Evolutionary conservation across 2,797 vertebrate species (phyloP), one percentile per base, ranked within the genome.

Genomic region (Molossus alvarezi): DNA sequence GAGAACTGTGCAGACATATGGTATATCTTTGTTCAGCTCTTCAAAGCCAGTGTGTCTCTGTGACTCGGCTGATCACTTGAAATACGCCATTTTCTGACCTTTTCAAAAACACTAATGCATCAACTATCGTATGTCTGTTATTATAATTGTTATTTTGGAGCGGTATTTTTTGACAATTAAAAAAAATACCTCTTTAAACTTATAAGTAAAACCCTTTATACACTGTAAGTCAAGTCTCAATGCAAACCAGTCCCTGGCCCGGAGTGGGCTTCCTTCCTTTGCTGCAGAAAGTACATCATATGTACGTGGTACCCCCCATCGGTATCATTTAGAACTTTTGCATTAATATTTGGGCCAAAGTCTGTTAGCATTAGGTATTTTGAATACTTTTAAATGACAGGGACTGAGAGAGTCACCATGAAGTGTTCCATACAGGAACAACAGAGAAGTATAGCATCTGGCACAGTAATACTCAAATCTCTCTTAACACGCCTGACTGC

Each of bases 101-200:
- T 90, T 37, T 60, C 11, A 73, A 82, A 93, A 94, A 64, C 4
- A 71, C 17, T 29, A 53, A 8, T 64, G 33, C 51, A 90, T 57
- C 51, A 79, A 65, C 21, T 25, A 21, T 10, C 17, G 11, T 29
- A 69, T 45, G 45, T 18, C 1, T 93, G 58, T 88, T 80, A 94
- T 94, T 88, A 33, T 41, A 84, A 67, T 33, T n/a, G 83, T 77
- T 94, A 96, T 82, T 81, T 58, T 92, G 76, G 51, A 91, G 62
- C 18, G 85, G 9, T 37, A 65, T 65, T 93, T 94, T 65, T 95
- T 48, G 77, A 60, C 23, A 83, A 33, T 88, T 69, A 21, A 82
- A 57, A 8, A 8, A 33, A 75, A 93, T 62, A n/a, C 12, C 13
- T 58, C 58, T 86, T 92, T 75, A 76, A 83, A 82, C 5, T 14